Evolutionary conservation across 2,888 invertebrate species (phyloP).

Genomic region (Epinotia ramella): DNA sequence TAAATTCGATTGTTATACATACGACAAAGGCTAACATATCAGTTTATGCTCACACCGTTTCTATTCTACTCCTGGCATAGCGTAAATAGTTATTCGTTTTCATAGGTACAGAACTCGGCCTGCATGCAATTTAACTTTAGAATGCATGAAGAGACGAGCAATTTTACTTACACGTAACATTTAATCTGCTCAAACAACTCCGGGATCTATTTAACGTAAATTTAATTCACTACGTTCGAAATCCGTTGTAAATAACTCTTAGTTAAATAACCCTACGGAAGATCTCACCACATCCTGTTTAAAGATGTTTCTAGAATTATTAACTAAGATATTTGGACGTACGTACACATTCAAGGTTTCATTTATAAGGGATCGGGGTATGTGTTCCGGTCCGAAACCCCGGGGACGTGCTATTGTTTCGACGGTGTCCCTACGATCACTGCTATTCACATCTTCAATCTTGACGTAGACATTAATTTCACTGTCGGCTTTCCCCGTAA

Average conservation of each 20-base stretch:
- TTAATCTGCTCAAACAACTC: not conserved
- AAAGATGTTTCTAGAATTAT: constrained; percentile 84
- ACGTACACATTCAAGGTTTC: constrained; percentile 77
- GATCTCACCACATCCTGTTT: constrained; percentile 79
- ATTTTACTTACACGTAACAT: not conserved
- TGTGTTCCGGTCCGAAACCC: constrained; percentile 77
- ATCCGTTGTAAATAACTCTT: constrained; percentile 32
- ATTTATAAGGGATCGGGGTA: constrained; percentile 69
- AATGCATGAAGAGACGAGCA: constrained; percentile 28
- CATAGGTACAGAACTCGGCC: constrained; percentile 49
- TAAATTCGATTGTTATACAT: not conserved
- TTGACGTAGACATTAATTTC: constrained; percentile 27
- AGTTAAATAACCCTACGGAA: constrained; percentile 61
- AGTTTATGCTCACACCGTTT: not conserved
- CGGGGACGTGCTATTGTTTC: constrained; percentile 73
- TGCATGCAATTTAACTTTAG: constrained; percentile 53
- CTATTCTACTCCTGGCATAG: not conserved
- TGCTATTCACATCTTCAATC: constrained; percentile 18
- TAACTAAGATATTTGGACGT: constrained; percentile 81
- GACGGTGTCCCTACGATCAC: constrained; percentile 40
- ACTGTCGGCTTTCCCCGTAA: not conserved
- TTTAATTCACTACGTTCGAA: constrained; percentile 12
- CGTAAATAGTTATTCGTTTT: constrained; percentile 49
- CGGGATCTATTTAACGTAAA: not conserved
- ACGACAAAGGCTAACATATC: not conserved